Evolutionary conservation across 2,113 vertebrate genomes (phyloP).

Genomic region (Pantherophis guttatus): DNA sequence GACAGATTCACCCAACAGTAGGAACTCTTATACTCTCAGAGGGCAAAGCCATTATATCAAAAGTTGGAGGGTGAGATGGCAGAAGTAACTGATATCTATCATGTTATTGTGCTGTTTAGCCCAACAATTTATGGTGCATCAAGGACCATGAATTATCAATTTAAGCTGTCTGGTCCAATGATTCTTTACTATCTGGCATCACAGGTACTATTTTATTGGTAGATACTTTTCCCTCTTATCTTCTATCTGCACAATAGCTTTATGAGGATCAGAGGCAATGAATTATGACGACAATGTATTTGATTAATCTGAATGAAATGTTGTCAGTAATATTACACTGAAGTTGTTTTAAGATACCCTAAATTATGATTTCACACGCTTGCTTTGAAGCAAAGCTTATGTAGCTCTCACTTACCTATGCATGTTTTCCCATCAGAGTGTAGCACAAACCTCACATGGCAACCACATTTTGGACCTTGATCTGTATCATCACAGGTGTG

Average conservation of each 20-base stretch:
- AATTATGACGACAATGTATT: background rate
- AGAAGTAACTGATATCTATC: background rate
- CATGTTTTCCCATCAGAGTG: conserved; percentile 93
- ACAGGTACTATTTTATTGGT: background rate
- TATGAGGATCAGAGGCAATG: background rate
- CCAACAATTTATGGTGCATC: background rate
- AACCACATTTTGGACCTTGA: conserved; percentile 90
- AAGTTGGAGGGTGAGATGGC: background rate
- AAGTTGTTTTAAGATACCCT: background rate
- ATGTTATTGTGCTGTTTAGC: background rate
- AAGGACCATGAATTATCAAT: background rate
- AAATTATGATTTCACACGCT: background rate
- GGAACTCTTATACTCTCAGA: background rate
- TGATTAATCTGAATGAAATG: background rate
- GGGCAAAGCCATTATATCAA: background rate
- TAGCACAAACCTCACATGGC: conserved; percentile 94
- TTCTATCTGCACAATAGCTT: background rate
- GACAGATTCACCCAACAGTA: background rate
- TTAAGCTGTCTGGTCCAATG: background rate
- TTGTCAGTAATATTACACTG: background rate
- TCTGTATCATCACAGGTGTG: conserved; percentile 97
- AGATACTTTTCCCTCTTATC: background rate
- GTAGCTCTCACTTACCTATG: conserved; percentile 84
- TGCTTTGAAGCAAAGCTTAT: rapidly evolving
- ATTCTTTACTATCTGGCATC: background rate